Percentiles rank a stretch among this genome's conserved stretches.
Conservation (phyloP, 2,113 vertebrate genomes). For the Xiphophorus maculatus region DNA sequence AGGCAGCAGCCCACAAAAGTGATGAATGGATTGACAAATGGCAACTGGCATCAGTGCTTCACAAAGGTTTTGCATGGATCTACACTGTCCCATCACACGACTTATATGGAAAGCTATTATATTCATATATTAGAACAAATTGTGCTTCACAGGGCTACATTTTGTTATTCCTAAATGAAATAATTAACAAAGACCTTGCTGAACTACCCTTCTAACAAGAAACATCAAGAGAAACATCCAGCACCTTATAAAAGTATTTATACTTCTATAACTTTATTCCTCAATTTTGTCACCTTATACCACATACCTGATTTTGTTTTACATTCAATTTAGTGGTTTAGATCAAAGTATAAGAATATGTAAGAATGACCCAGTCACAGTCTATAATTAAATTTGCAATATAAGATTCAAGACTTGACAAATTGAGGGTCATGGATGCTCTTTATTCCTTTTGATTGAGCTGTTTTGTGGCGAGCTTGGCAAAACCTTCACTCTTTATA, state of each 20-base stretch:
- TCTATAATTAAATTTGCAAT: not conserved
- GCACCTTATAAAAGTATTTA: not conserved
- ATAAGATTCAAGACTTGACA: not conserved
- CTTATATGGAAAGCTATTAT: not conserved
- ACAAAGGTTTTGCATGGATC: not conserved
- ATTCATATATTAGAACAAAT: not conserved
- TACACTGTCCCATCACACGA: not conserved
- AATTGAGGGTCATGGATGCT: not conserved
- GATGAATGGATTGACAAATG: conserved; percentile 17
- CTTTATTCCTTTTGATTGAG: not conserved
- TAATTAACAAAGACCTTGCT: too few relatives aligned
- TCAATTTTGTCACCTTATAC: not conserved
- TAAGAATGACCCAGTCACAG: too few relatives aligned
- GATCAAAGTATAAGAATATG: too few relatives aligned
- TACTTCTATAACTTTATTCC: too few relatives aligned
- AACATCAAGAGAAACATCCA: not conserved
- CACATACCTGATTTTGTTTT: not conserved
- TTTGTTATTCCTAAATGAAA: not conserved
- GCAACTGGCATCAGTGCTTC: not conserved
- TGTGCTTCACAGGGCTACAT: not conserved
- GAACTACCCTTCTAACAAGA: not conserved
- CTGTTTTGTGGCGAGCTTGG: not conserved
- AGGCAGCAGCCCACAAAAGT: conserved; percentile 15
- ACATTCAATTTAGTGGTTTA: too few relatives aligned
- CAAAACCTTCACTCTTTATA: not conserved